A percentile compares a stretch with the other conserved stretches of the same genome.
These are phyloP conservation scores for Argopecten irradians DNA, from an alignment of 1,140 invertebrate species.

Conservation along the genomic window DNA sequence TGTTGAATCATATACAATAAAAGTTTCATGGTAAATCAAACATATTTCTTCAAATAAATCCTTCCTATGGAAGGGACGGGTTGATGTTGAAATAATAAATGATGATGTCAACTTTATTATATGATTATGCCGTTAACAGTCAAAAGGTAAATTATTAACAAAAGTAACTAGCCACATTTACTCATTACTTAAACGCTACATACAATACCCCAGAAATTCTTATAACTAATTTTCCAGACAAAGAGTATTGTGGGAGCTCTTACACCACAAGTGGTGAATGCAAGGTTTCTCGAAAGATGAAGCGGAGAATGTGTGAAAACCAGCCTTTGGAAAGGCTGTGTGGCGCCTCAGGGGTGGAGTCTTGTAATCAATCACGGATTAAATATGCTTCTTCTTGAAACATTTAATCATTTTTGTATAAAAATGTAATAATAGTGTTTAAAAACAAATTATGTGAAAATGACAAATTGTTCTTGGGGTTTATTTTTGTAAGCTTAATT, in stretches of 20 bases:
- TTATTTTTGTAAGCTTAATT: no score
- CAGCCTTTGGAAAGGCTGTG: slow-evolving; percentile 88
- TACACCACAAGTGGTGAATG: slow-evolving; percentile 90
- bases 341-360: slow-evolving; percentile 92
- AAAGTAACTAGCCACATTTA: neutral
- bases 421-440: neutral
- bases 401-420: neutral
- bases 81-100: neutral
- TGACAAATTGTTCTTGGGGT: neutral
- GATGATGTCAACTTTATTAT: neutral
- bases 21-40: neutral
- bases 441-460: neutral
- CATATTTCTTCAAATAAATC: neutral
- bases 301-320: slow-evolving; percentile 96
- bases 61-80: neutral
- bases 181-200: neutral
- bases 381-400: neutral
- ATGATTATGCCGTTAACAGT: neutral
- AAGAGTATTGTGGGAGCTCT: slow-evolving; percentile 99
- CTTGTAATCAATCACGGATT: slow-evolving; percentile 80
- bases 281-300: slow-evolving; percentile 95
- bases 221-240: slow-evolving; percentile 83
- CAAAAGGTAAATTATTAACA: neutral
- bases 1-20: neutral
- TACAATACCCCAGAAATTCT: neutral